Percentiles rank a stretch among this genome's conserved stretches.
phyloP scores from a whole-genome alignment of 2,888 invertebrate species.

The Campopleginae sp. region DNA sequence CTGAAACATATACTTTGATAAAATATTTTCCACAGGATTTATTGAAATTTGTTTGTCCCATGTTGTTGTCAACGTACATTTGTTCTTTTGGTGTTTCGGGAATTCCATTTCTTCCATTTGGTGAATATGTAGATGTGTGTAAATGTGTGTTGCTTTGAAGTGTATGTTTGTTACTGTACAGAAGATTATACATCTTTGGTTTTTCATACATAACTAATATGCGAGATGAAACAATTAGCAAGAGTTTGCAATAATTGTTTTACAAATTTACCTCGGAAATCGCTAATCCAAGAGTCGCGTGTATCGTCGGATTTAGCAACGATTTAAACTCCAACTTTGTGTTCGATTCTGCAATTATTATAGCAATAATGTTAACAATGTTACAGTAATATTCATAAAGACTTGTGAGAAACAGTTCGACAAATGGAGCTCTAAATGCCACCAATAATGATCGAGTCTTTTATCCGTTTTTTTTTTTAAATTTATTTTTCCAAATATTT shows the following conservation, averaged over 20 bases:
- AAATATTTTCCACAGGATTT: conserved; percentile 44
- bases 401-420: conserved; percentile 33
- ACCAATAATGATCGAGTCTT: conserved; percentile 44
- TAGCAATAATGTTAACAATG: conserved; percentile 43
- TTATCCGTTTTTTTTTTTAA: conserved; percentile 28
- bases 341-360: conserved; percentile 31
- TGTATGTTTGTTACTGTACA: conserved; percentile 43
- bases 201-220: conserved; percentile 54
- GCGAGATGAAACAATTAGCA: conserved; percentile 43
- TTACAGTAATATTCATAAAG: conserved; percentile 18
- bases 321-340: conserved; percentile 31
- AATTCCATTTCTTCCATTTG: conserved; percentile 1
- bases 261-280: conserved; percentile 24
- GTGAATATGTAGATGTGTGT: conserved; percentile 18
- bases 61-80: conserved; percentile 44
- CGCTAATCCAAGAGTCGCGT: conserved; percentile 8
- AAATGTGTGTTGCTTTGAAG: conserved; percentile 11
- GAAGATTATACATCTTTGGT: conserved; percentile 65
- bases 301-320: conserved; percentile 5
- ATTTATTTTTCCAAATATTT: not conserved
- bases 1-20: conserved; percentile 8
- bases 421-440: conserved; percentile 52
- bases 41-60: conserved; percentile 47
- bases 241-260: conserved; percentile 37
- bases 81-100: conserved; percentile 40